Evolutionary conservation across 2,113 vertebrate genomes (phyloP).

Genomic region (Calidris pugnax): DNA sequence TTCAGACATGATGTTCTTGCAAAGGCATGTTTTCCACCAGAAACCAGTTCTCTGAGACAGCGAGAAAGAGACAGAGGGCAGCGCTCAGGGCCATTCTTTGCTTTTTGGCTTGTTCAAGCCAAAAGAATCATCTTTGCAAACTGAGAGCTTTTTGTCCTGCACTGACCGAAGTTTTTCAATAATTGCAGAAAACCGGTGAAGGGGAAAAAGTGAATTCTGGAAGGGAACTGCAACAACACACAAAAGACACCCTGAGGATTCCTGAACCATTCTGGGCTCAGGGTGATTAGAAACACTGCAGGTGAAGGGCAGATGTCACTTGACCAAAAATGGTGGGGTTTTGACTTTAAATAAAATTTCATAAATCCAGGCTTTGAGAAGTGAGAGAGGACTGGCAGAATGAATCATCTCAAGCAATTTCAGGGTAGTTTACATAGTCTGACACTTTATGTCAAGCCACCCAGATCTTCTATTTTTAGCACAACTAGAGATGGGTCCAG

Average conservation of each 20-base stretch:
- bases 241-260: not conserved
- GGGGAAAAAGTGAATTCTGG: not conserved
- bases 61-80: not conserved
- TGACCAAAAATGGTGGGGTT: not conserved
- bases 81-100: not conserved
- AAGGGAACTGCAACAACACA: not conserved
- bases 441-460: conserved; percentile 3
- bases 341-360: conserved; percentile 27
- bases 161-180: not conserved
- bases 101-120: not conserved
- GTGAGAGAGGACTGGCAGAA: not conserved
- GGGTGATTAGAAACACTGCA: not conserved
- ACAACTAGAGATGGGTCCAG: not conserved
- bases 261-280: not conserved
- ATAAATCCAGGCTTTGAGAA: not conserved
- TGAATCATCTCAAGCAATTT: conserved; percentile 36
- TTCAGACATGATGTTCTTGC: rapidly evolving
- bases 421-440: conserved; percentile 22
- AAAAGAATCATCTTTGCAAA: not conserved
- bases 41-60: not conserved
- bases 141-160: not conserved
- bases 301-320: not conserved
- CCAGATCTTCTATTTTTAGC: not conserved
- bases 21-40: not conserved
- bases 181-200: not conserved